These are phyloP conservation scores for Apomyelois bistriatella DNA, from an alignment of 2,888 invertebrate species.

Conservation along the genomic window DNA sequence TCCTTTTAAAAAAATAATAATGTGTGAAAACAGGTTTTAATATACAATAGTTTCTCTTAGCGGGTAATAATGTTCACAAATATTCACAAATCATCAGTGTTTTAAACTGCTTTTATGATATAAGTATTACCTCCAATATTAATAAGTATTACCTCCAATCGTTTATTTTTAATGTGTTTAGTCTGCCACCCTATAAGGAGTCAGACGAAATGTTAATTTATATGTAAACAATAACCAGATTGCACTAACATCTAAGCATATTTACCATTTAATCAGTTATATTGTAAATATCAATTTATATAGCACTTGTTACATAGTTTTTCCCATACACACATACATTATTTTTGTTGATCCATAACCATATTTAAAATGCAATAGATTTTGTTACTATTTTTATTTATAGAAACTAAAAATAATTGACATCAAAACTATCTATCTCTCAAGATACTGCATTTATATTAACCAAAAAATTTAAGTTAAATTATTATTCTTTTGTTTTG, in stretches of 20 bases:
- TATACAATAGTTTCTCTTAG: conserved; percentile 27
- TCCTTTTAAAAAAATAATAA: conserved; percentile 14
- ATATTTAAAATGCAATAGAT: conserved; percentile 79
- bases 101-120: conserved; percentile 54
- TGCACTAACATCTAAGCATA: conserved; percentile 9
- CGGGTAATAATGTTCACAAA: conserved; percentile 28
- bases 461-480: background rate
- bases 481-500: background rate
- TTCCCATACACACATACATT: conserved; percentile 67
- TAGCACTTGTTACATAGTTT: conserved; percentile 74
- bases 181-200: conserved; percentile 4
- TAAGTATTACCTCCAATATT: conserved; percentile 77
- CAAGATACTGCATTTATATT: conserved; percentile 16
- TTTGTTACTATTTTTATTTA: conserved; percentile 30
- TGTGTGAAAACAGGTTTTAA: conserved; percentile 6
- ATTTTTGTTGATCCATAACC: conserved; percentile 75
- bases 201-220: conserved; percentile 10
- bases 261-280: conserved; percentile 37
- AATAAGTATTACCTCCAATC: conserved; percentile 74
- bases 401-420: background rate
- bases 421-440: conserved; percentile 10
- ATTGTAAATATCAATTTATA: conserved; percentile 70
- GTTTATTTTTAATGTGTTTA: conserved; percentile 45
- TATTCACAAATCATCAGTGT: conserved; percentile 59
- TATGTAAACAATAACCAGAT: conserved; percentile 15